phyloP scores from a whole-genome alignment of 2,797 vertebrate genomes.

The Coracias cyanogaster region DNA sequence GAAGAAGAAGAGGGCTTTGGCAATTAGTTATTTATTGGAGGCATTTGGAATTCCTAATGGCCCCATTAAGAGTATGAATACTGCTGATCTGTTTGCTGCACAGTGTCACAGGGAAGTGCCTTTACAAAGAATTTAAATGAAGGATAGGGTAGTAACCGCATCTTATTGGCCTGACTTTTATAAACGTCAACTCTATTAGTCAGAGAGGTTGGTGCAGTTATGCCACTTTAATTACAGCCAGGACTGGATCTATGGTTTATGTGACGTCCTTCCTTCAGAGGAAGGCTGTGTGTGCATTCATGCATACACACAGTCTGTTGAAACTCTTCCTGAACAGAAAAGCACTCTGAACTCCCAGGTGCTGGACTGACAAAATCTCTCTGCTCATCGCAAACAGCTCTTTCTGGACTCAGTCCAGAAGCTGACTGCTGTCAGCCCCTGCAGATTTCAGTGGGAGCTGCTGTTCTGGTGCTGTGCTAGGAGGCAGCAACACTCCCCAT shows the following conservation, averaged over 20 bases:
- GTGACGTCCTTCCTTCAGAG: rapidly evolving
- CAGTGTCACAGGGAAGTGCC: background rate
- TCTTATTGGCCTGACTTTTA: background rate
- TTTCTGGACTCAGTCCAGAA: background rate
- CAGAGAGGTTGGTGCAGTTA: background rate
- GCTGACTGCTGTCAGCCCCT: background rate
- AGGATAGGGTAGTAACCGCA: background rate
- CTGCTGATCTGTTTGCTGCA: background rate
- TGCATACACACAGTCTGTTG: rapidly evolving
- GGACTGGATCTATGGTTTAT: background rate
- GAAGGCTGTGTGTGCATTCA: background rate
- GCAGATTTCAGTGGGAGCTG: rapidly evolving
- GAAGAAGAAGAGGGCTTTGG: background rate
- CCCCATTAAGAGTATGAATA: background rate
- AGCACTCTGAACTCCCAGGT: background rate
- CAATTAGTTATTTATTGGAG: background rate
- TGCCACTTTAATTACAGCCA: background rate
- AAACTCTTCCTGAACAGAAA: background rate
- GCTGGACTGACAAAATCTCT: background rate
- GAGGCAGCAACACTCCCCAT: rapidly evolving
- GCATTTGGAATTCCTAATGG: background rate
- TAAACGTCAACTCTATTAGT: background rate
- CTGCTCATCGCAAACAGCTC: rapidly evolving
- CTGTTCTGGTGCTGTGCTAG: background rate
- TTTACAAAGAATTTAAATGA: background rate